Percentiles rank a stretch among this genome's conserved stretches.
These are phyloP conservation scores for Loris lydekkerianus DNA, from an alignment of 2,797 vertebrate species.

Conservation along the genomic window DNA sequence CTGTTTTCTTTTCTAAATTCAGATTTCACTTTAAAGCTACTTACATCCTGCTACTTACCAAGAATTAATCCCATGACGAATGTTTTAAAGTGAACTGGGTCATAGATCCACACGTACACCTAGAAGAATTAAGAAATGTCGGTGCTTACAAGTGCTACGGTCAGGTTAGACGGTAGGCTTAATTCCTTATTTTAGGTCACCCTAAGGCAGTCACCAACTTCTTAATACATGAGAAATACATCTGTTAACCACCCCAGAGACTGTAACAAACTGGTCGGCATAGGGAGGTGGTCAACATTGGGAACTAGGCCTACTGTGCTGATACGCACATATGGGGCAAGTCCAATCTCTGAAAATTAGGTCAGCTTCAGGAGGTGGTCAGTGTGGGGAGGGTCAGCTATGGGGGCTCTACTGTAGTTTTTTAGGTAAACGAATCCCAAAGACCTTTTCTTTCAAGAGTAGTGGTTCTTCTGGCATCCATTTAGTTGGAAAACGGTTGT, in stretches of 20 bases:
- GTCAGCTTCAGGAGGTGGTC: too few species aligned
- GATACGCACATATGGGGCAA: too few species aligned
- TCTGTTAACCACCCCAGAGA: too few species aligned
- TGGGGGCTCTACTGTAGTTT: background rate
- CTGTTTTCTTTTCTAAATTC: constrained; percentile 34
- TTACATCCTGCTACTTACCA: constrained; percentile 91
- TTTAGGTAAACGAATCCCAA: constrained; percentile 59
- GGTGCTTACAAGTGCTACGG: constrained; percentile 65
- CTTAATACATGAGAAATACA: background rate
- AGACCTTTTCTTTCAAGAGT: background rate
- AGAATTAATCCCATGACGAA: constrained; percentile 99
- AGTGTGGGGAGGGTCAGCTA: too few species aligned
- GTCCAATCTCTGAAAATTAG: too few species aligned
- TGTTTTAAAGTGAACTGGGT: constrained; percentile 99
- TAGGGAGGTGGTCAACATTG: too few species aligned
- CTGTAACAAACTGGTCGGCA: too few species aligned
- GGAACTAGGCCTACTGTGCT: too few species aligned
- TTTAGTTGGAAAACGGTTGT: constrained; percentile 31
- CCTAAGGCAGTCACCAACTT: constrained; percentile 1
- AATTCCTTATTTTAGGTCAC: background rate
- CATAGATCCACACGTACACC: constrained; percentile 99
- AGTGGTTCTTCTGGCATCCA: background rate
- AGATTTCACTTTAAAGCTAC: constrained; percentile 42
- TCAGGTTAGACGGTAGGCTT: constrained; percentile 54
- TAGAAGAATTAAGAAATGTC: constrained; percentile 86